Conservation (phyloP, 2,888 invertebrate species). For the Frankliniella intonsa region DNA sequence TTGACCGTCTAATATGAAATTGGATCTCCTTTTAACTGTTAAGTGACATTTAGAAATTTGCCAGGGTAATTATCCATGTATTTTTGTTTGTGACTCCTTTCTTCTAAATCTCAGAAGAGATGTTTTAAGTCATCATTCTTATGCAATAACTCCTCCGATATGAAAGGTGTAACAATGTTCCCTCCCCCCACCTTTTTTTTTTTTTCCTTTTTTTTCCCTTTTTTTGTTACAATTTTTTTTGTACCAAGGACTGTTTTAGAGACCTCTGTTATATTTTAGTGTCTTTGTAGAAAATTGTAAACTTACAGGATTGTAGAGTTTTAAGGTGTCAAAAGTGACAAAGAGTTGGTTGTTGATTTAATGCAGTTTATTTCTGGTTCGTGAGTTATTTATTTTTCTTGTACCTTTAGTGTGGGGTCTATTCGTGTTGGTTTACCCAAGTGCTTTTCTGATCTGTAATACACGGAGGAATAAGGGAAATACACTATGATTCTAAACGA, state of each 20-base stretch:
- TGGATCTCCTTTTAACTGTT: neutral
- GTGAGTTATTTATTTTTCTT: constrained; percentile 17
- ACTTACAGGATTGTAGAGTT: neutral
- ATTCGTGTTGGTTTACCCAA: neutral
- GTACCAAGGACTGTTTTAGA: neutral
- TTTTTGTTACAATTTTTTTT: neutral
- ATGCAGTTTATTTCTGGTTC: neutral
- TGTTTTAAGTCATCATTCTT: no score
- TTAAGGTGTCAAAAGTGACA: neutral
- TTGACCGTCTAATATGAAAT: neutral
- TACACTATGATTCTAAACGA: constrained; percentile 12
- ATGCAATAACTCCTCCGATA: no score
- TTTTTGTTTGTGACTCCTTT: no score
- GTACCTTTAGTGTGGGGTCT: neutral
- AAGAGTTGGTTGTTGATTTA: neutral
- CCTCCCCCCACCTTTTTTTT: no score
- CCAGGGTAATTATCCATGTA: no score
- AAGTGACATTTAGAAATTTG: neutral
- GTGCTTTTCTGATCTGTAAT: constrained; percentile 18
- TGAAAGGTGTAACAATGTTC: no score
- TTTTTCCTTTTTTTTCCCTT: neutral
- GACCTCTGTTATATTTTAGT: neutral
- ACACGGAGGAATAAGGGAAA: constrained; percentile 20
- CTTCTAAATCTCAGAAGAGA: no score
- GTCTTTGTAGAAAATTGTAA: neutral